Evolutionary conservation across 2,888 invertebrate species (phyloP), one percentile per base, ranked within the genome.

Genomic region (Caenorhabditis japonica): DNA sequence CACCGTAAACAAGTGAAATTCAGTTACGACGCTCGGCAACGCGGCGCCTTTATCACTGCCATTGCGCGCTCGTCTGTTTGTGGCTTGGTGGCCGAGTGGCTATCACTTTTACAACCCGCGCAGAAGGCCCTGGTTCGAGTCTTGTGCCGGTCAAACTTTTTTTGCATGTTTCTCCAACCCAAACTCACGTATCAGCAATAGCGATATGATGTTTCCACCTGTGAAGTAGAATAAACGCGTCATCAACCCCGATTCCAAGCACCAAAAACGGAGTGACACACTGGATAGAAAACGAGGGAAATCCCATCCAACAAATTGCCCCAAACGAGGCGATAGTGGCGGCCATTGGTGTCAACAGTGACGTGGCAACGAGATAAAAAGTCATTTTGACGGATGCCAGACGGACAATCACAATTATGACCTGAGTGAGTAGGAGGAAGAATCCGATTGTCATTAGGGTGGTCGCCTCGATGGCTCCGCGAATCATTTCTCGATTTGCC

Each of bases 391-490:
- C 30, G 1, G 69, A 60, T 0, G 79, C 70, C 43, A 75, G 68
- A 19, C 76, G 58, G 41, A 62, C 49, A 21, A 83, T 66, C 10
- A 83, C 83, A 21, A 77, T 69, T 4, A 80, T 74, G 17, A 87
- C 84, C 30, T 86, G 84, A 13, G 82, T 66, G 12, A 86, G 53
- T 7, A 86, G 72, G 10, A 86, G 75, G 36, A 84, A 72, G 66
- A 87, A 84, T 8, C 86, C 86, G 46, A 87, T 83, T 7, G 82
- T 76, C 86, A 86, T 86, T 19, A 87, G 70, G 7, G 76, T 76
- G 3, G 84, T 87, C 0, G 86, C 86, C 70, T 86, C 85, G 23
- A 85, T 74, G 5, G 86, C 86, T 30, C 86, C 86, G 27, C 86
- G 75, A 27, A 87, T 78, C 86, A 86, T 87, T 51, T 86, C 86